These are phyloP conservation scores for Antigone vipio DNA, from an alignment of 2,113 vertebrate species.

Conservation along the genomic window DNA sequence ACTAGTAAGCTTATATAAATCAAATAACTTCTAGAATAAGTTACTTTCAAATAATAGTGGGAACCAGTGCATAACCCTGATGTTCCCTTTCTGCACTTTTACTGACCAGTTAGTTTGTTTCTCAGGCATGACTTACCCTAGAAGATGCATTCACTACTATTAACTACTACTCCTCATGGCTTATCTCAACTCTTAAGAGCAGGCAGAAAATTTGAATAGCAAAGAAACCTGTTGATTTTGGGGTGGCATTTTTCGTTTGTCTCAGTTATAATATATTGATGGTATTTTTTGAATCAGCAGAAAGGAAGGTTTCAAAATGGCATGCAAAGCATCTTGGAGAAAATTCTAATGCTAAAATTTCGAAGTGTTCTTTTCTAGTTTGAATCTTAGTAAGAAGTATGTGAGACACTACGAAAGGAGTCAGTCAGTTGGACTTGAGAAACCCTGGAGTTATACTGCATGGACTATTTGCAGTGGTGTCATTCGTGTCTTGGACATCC, in stretches of 20 bases:
- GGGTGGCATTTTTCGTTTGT: background rate
- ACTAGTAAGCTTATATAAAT: background rate
- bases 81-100: background rate
- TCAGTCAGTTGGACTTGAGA: background rate
- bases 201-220: background rate
- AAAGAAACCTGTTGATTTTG: background rate
- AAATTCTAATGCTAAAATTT: background rate
- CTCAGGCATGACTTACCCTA: background rate
- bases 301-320: background rate
- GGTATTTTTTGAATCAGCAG: background rate
- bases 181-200: background rate
- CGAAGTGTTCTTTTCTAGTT: background rate
- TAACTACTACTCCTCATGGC: background rate
- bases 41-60: background rate
- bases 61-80: background rate
- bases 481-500: background rate
- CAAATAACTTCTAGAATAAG: background rate
- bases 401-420: background rate
- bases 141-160: background rate
- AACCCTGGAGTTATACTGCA: background rate
- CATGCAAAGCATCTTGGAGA: background rate
- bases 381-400: background rate
- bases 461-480: accelerated
- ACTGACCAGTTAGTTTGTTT: background rate
- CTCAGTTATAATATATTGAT: background rate